Evolutionary conservation across 2,113 vertebrate species (phyloP), one percentile per base, ranked within the genome.

Genomic region (Centropus bengalensis): DNA sequence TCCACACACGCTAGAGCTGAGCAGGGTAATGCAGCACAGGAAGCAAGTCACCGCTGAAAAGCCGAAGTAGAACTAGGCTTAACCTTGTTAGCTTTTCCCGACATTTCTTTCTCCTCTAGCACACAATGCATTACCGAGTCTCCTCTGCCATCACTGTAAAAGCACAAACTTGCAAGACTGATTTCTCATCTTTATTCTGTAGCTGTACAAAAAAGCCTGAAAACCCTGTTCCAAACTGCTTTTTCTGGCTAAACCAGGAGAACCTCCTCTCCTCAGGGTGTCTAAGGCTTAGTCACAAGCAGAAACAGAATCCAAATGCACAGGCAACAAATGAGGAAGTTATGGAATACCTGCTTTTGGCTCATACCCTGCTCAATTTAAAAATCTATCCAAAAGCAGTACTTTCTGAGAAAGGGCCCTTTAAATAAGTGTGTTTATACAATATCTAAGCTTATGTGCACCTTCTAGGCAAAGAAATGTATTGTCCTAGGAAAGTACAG

Each of bases 141-240:
- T 88, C 33, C 79, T 91, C 63, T n/a, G 64, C 75, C 17, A 5
- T 42, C 73, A 87, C 76, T 91, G 64, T 63, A 91, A 91, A 91
- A 95, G 49, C 91, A 93, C 60, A 63, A 94, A 81, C 82, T 96
- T 88, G 89, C 89, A 95, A 95, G 79, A 68, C 62, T 71, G 86
- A 83, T 91, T 92, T 82, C 96, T 94, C 96, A 95, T 95, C 83
- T 95, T 89, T 94, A 97, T 95, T 95, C 92, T 2, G 40, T 64
- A 90, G 85, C 36, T 86, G 85, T 75, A 94, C 96, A 51, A 56
- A 2, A 88, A 88, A 49, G 86, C 75, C 93, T 86, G 85, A 90
- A 95, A 96, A 88, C 52, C 64, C 80, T 86, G 67, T n/a, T 94
- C 85, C 86, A 95, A 89, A 89, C 91, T 86, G 88, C 90, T 91